Conservation (phyloP, 2,888 invertebrate genomes). For the Rhagonycha lutea region DNA sequence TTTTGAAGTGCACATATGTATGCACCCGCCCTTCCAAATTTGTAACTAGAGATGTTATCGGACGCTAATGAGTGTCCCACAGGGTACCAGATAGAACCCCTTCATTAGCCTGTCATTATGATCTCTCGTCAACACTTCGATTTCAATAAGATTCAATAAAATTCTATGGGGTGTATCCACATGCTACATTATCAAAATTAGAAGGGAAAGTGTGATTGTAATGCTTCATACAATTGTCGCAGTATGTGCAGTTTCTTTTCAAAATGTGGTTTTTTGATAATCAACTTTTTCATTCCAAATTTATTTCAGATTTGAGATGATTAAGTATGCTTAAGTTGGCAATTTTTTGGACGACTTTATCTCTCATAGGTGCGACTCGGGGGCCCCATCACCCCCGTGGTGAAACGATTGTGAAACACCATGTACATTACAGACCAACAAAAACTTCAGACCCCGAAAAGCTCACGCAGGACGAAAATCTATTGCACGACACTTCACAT, state of each 20-base stretch:
- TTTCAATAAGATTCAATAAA: slow-evolving; percentile 52
- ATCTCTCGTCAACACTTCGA: slow-evolving; percentile 50
- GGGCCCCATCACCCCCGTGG: slow-evolving; percentile 71
- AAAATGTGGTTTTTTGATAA: background rate
- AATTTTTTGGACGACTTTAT: slow-evolving; percentile 22
- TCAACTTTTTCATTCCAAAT: background rate
- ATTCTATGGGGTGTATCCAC: slow-evolving; percentile 29
- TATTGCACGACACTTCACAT: slow-evolving; percentile 71
- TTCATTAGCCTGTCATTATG: slow-evolving; percentile 53
- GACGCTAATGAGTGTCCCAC: slow-evolving; percentile 53
- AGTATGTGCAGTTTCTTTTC: background rate
- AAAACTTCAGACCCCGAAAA: slow-evolving; percentile 58
- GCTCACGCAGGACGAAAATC: slow-evolving; percentile 69
- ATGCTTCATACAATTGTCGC: background rate
- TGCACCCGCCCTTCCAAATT: slow-evolving; percentile 44
- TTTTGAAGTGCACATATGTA: slow-evolving; percentile 48
- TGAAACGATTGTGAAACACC: slow-evolving; percentile 54
- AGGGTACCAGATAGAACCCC: slow-evolving; percentile 46
- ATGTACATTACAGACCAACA: slow-evolving; percentile 65
- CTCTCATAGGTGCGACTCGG: slow-evolving; percentile 48
- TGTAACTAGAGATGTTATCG: slow-evolving; percentile 54
- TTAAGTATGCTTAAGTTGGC: slow-evolving; percentile 11
- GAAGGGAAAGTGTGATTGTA: slow-evolving; percentile 2
- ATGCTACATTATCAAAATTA: slow-evolving; percentile 15
- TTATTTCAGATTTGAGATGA: background rate